Conservation (phyloP, 2,888 invertebrate species). For the Spisula subtruncata region DNA sequence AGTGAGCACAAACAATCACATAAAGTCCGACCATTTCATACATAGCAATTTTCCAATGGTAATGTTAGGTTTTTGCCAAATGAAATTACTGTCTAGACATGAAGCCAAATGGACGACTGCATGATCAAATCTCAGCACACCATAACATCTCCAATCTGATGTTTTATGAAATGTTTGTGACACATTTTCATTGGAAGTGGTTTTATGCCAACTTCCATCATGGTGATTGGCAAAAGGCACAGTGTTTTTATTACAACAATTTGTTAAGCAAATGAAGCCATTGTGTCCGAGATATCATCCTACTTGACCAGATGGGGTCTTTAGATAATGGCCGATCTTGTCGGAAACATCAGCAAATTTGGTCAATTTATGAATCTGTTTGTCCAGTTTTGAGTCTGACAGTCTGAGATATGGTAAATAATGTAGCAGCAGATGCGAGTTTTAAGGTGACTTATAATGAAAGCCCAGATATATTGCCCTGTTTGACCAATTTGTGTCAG, state of each 20-base stretch:
- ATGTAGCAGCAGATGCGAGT: too few species aligned
- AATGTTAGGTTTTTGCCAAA: slow-evolving; percentile 23
- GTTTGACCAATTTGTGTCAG: not conserved
- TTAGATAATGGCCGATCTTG: not conserved
- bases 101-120: slow-evolving; percentile 19
- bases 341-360: too few species aligned
- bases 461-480: not conserved
- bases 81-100: slow-evolving; percentile 20
- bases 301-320: not conserved
- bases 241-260: slow-evolving; percentile 10
- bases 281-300: slow-evolving; percentile 13
- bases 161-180: slow-evolving; percentile 17
- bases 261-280: slow-evolving; percentile 18
- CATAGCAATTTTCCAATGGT: slow-evolving; percentile 7
- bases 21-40: slow-evolving; percentile 10
- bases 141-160: slow-evolving; percentile 6
- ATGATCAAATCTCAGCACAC: slow-evolving; percentile 14
- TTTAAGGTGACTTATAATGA: too few species aligned
- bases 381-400: too few species aligned
- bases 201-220: slow-evolving; percentile 23
- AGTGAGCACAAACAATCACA: not conserved
- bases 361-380: too few species aligned
- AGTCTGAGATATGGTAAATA: too few species aligned
- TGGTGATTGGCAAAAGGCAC: slow-evolving; percentile 5
- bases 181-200: not conserved